Conservation (phyloP, 2,888 invertebrate species). For the Perizoma flavofasciatum region DNA sequence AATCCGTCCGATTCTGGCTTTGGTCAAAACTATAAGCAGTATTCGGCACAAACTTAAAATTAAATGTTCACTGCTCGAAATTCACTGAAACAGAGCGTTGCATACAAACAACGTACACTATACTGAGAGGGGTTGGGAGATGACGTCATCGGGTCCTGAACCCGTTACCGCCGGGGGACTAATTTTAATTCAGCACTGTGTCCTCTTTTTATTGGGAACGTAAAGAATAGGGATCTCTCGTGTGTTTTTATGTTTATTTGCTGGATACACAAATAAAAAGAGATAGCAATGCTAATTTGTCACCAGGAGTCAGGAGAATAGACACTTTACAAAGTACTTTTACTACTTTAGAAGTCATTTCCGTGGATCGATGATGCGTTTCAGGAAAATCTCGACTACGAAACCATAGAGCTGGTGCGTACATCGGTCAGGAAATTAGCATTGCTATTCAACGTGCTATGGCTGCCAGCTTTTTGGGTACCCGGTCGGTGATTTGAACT, state of each 20-base stretch:
- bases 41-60: background rate
- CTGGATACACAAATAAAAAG: slow-evolving; percentile 5
- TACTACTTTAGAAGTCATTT: too few relatives aligned
- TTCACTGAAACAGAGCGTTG: slow-evolving; percentile 13
- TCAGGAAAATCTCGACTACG: too few relatives aligned
- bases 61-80: background rate
- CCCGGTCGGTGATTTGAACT: too few relatives aligned
- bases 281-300: slow-evolving; percentile 11
- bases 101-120: slow-evolving; percentile 21
- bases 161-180: slow-evolving; percentile 29
- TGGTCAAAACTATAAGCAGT: too few relatives aligned
- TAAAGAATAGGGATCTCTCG: slow-evolving; percentile 16
- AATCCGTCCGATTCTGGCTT: too few relatives aligned
- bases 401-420: too few relatives aligned
- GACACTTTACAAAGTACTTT: too few relatives aligned
- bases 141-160: slow-evolving; percentile 29
- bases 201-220: slow-evolving; percentile 29
- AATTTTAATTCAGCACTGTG: slow-evolving; percentile 30
- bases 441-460: too few relatives aligned
- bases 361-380: too few relatives aligned
- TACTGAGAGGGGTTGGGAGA: slow-evolving; percentile 4
- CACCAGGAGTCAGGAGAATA: slow-evolving; percentile 1
- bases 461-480: too few relatives aligned
- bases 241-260: slow-evolving; percentile 22
- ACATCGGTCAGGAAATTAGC: too few relatives aligned